These are phyloP conservation scores for Steatornis caripensis DNA, from an alignment of 2,113 vertebrate genomes.

Conservation along the genomic window DNA sequence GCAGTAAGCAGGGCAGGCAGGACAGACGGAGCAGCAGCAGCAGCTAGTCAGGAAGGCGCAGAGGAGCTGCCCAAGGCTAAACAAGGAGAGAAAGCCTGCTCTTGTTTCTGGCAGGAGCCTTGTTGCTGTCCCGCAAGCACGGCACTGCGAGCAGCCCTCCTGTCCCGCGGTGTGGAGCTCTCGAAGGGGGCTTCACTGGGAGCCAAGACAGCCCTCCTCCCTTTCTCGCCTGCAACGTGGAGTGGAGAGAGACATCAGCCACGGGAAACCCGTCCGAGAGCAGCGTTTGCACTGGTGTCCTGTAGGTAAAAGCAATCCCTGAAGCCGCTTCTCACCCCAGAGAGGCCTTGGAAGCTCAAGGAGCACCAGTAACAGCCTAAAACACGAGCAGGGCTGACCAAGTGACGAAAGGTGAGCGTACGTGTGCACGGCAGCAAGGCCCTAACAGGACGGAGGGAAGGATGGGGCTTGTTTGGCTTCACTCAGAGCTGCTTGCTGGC, in stretches of 20 bases:
- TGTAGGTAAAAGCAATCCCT: neutral
- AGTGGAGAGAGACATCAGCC: no score
- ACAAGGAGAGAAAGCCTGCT: neutral
- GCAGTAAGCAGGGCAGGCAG: neutral
- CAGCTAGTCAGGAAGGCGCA: neutral
- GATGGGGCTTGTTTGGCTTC: no score
- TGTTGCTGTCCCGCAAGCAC: neutral
- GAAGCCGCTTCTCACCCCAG: neutral
- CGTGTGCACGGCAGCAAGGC: rapidly evolving
- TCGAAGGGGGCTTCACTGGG: neutral
- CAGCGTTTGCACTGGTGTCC: rapidly evolving
- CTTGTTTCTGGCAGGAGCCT: neutral
- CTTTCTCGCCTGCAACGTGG: rapidly evolving
- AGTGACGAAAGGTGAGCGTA: rapidly evolving
- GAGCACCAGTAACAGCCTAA: neutral
- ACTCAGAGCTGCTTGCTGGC: neutral
- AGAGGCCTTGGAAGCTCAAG: neutral
- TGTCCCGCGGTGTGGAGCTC: neutral
- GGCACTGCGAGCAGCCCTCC: neutral
- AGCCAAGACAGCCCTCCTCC: neutral
- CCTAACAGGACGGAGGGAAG: neutral
- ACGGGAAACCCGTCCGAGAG: rapidly evolving
- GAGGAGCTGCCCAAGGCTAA: neutral
- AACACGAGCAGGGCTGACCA: neutral
- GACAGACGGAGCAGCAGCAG: neutral